Evolutionary conservation across 2,888 invertebrate genomes (phyloP), one percentile per base, ranked within the genome.

Genomic region (Bugula neritina): DNA sequence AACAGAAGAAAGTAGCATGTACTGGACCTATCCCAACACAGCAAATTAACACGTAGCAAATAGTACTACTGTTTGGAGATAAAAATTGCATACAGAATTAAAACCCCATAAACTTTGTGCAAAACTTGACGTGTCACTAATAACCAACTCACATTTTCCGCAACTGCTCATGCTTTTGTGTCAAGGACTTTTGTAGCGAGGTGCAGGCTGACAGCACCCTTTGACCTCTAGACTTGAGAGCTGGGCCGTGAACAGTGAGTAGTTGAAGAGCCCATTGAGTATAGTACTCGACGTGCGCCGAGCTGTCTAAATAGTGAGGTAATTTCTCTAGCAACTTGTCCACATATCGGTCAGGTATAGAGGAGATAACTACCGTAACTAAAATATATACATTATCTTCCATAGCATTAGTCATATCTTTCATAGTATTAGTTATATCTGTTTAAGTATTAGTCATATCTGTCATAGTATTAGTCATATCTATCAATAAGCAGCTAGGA

Each of bases 251-350:
- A 52, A 84, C 82, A 0, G 88, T 89, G 54, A 96, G 83, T 1
- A 94, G 82, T 23, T 86, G 84, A 77, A 89, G 88, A 54, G 90
- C 86, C 95, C 95, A 96, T 35, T 73, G 75, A 54, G 95, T 85
- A 81, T 97, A 92, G 81, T 93, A 95, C 79, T 97, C 93, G 57
- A 98, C 81, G 80, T 97, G 96, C 0, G 89, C 87, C 0, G 93
- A 91, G 43, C 87, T 87, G 77, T 92, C 93, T 29, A 97, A 82
- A 70, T 90, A 88, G 31, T 78, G 76, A 0, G 91, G 90, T 54
- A 94, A 79, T 77, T 90, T 90, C 73, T 87, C 86, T 21, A 96
- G 85, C 31, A 93, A 84, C 43, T 91, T 89, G 79, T 91, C 90
- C 0, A 90, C 86, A 82, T 92, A 95, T 73, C 89, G 87, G 17